These are phyloP conservation scores for Sterrhoptilus dennistouni DNA, from an alignment of 2,113 vertebrate species.

Conservation along the genomic window DNA sequence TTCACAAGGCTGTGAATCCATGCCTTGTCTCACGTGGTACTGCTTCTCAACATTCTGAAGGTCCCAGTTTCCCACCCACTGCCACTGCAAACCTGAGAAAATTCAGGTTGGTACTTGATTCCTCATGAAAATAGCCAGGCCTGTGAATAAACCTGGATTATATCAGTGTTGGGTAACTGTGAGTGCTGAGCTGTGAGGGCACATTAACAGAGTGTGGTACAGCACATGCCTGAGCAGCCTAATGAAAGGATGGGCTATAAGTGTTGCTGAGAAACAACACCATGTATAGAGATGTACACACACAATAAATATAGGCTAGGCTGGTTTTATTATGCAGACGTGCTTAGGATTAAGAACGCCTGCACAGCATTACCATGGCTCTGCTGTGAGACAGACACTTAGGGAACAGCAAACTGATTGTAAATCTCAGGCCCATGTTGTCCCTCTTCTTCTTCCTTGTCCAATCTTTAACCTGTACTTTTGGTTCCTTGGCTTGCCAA, in stretches of 20 bases:
- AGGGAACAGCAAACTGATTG: neutral
- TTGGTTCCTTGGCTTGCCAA: neutral
- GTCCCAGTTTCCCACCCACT: neutral
- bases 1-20: neutral
- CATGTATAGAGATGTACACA: neutral
- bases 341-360: neutral
- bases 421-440: neutral
- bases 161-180: neutral
- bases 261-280: neutral
- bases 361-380: neutral
- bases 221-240: neutral
- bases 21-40: neutral
- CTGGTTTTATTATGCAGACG: neutral
- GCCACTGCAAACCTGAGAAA: neutral
- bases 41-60: neutral
- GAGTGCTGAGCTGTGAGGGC: neutral
- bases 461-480: neutral
- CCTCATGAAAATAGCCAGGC: neutral
- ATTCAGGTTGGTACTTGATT: neutral
- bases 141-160: neutral
- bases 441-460: neutral
- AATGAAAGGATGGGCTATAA: neutral
- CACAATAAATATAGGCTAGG: conserved; percentile 15
- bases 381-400: neutral
- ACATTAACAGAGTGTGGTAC: neutral